phyloP scores from a whole-genome alignment of 2,888 invertebrate genomes.

The Craniophora ligustri region DNA sequence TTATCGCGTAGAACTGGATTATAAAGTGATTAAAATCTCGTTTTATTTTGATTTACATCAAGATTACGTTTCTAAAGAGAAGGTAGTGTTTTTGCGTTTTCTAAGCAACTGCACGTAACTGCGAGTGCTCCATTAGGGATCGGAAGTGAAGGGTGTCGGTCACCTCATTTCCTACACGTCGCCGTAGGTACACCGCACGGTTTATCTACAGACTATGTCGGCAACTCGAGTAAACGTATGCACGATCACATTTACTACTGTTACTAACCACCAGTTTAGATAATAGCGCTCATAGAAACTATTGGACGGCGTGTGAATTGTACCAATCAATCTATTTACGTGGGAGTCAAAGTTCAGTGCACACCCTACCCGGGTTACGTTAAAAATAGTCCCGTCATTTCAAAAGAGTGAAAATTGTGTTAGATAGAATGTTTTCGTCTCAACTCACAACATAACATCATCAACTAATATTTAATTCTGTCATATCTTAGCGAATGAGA shows the following conservation, averaged over 20 bases:
- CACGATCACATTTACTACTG: constrained; percentile 33
- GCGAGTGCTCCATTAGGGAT: constrained; percentile 53
- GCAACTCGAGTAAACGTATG: constrained; percentile 31
- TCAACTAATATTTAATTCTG: background rate
- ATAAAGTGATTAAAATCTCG: constrained; percentile 19
- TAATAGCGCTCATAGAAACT: constrained; percentile 33
- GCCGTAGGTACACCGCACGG: constrained; percentile 31
- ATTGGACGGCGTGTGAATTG: constrained; percentile 51
- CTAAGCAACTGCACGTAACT: constrained; percentile 44
- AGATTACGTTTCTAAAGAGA: constrained; percentile 40
- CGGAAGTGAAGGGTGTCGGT: constrained; percentile 60
- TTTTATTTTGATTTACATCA: constrained; percentile 23
- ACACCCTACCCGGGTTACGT: constrained; percentile 59
- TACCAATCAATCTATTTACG: constrained; percentile 67
- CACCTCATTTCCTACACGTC: constrained; percentile 55
- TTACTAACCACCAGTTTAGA: constrained; percentile 14
- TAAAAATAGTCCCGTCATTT: constrained; percentile 64
- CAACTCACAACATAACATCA: constrained; percentile 21
- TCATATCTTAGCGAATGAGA: background rate
- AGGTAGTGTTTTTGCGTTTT: constrained; percentile 40
- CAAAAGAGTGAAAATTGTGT: constrained; percentile 38
- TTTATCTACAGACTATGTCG: constrained; percentile 30
- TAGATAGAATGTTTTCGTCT: constrained; percentile 14
- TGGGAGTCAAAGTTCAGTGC: constrained; percentile 76
- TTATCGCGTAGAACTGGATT: constrained; percentile 1